Evolutionary conservation across 2,113 vertebrate genomes (phyloP).

Genomic region (Fukomys damarensis): DNA sequence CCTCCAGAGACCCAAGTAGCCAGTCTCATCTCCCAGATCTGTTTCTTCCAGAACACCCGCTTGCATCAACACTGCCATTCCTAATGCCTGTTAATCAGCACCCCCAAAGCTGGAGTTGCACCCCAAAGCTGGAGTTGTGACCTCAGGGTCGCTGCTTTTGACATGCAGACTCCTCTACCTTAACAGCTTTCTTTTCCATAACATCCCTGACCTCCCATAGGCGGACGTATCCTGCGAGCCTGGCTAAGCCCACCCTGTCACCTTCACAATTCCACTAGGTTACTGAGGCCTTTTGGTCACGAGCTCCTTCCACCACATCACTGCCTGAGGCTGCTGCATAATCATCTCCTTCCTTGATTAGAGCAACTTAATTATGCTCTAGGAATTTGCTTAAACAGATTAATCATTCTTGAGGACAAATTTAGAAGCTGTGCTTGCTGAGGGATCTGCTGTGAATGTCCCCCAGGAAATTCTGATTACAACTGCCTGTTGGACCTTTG

Average conservation of each 20-base stretch:
- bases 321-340: constrained; percentile 58
- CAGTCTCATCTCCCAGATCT: not conserved
- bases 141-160: not conserved
- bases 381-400: constrained; percentile 82
- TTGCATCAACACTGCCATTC: not conserved
- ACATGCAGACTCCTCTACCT: not conserved
- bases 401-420: constrained; percentile 80
- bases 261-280: constrained; percentile 63
- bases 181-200: too few species aligned
- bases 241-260: not conserved
- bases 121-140: not conserved
- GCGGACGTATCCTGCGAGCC: not conserved
- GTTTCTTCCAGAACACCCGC: not conserved
- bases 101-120: not conserved
- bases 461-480: constrained; percentile 61
- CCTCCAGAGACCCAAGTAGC: not conserved
- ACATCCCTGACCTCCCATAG: fast-evolving
- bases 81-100: not conserved
- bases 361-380: constrained; percentile 79
- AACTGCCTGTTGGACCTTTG: not conserved
- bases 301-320: constrained; percentile 63
- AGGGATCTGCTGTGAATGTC: constrained; percentile 69
- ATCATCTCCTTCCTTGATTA: constrained; percentile 80
- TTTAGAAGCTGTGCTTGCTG: constrained; percentile 75
- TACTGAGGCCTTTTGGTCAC: constrained; percentile 67